Conservation (phyloP, 2,888 invertebrate species). For the Agrotis exclamationis region DNA sequence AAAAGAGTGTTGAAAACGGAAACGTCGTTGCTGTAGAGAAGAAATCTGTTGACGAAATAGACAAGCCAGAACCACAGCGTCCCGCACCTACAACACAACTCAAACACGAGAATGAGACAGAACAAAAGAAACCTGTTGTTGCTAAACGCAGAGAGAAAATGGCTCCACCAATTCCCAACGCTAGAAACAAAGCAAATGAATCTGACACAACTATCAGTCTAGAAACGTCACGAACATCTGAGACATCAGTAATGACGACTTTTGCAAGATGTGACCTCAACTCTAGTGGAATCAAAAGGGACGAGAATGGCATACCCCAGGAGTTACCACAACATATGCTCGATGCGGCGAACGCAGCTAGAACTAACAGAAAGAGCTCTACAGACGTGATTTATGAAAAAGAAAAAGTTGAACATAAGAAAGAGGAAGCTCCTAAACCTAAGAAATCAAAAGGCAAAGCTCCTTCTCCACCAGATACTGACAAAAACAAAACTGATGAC, state of each 20-base stretch:
- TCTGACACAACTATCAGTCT: conserved; percentile 77
- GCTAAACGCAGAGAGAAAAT: conserved; percentile 89
- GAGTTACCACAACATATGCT: conserved; percentile 94
- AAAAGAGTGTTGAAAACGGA: conserved; percentile 86
- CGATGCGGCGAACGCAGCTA: conserved; percentile 93
- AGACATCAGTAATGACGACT: conserved; percentile 73
- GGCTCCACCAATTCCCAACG: conserved; percentile 89
- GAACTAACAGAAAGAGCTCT: conserved; percentile 92
- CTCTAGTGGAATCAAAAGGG: conserved; percentile 91
- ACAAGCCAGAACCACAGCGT: conserved; percentile 83
- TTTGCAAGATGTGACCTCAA: conserved; percentile 88
- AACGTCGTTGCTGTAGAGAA: conserved; percentile 76
- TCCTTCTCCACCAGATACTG: conserved; percentile 92
- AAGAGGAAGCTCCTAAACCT: conserved; percentile 81
- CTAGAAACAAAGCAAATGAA: conserved; percentile 84
- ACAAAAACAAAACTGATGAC: conserved; percentile 88
- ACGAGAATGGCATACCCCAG: conserved; percentile 92
- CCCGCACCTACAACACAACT: conserved; percentile 81
- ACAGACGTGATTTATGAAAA: conserved; percentile 80
- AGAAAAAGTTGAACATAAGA: conserved; percentile 78
- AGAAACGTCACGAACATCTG: conserved; percentile 81
- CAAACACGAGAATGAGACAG: conserved; percentile 89
- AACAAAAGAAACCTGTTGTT: conserved; percentile 88
- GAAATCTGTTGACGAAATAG: conserved; percentile 83
- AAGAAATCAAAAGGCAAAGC: conserved; percentile 94